Evolutionary conservation across 2,113 vertebrate genomes (phyloP), one percentile per base, ranked within the genome.

Genomic region (Todiramphus chloris): DNA sequence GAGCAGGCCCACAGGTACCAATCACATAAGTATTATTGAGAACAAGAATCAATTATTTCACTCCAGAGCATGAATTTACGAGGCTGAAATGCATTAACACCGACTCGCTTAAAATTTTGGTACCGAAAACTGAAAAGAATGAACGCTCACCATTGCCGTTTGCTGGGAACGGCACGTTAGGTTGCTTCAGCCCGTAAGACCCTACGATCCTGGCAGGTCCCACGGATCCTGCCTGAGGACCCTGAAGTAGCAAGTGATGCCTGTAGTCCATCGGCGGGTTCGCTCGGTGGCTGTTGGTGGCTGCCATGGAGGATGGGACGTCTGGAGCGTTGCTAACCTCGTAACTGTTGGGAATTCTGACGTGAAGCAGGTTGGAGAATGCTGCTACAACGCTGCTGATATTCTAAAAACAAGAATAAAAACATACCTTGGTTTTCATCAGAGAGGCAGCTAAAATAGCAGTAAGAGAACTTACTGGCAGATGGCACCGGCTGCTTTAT

Each of bases 261-360:
- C 98, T 98, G 95, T 98, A 98, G 76, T 99, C 98, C 94, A 98
- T 33, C 3, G 97, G 79, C 9, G 98, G 96, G 94, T 97, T 98
- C 56, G 84, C 84, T 91, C 98, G 97, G 97, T 98, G 98, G 59
- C 97, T 97, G 33, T 67, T 98, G 89, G 98, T 91, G 43, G 98
- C 86, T 58, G 98, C 98, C 97, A 99, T 41, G 27, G 98, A 92
- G 11, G 98, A 92, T 5, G 98, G 97, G 85, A 94, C 7, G 3
- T 98, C 98, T 46, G 98, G 98, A 89, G 98, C 98, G 17, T 96
- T 99, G 96, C 98, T 99, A 64, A 99, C 98, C 95, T 99, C 99
- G 7, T 99, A 99, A 96, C 98, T 98, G 95, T 97, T 95, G 28
- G 99, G 99, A 44, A 99, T 98, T 46, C 98, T 98, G 69, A 99